Percentiles rank a stretch among this genome's conserved stretches.
Conservation (phyloP, 2,113 vertebrate species). For the Hylia prasina region DNA sequence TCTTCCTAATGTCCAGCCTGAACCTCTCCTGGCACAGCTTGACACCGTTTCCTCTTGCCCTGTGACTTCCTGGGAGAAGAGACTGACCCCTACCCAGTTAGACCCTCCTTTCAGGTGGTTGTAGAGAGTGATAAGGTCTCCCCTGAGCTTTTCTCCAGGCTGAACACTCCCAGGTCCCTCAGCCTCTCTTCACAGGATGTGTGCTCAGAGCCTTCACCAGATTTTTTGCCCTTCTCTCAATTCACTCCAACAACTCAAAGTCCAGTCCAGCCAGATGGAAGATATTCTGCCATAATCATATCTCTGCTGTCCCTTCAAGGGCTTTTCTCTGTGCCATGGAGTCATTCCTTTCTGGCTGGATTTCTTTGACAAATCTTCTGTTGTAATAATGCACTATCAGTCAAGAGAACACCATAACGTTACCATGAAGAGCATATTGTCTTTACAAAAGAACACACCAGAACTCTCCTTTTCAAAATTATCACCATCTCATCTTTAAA, state of each 20-base stretch:
- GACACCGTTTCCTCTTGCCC: neutral
- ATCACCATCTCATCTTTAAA: neutral
- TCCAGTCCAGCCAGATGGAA: neutral
- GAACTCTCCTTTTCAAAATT: neutral
- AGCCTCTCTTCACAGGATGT: neutral
- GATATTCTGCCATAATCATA: neutral
- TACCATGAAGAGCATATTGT: neutral
- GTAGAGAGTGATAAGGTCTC: neutral
- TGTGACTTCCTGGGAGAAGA: neutral
- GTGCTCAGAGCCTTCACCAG: neutral
- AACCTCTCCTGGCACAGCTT: neutral
- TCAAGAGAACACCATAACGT: neutral
- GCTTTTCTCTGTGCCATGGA: neutral
- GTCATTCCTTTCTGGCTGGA: neutral
- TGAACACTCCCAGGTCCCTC: neutral
- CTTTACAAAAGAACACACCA: neutral
- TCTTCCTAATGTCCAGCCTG: neutral
- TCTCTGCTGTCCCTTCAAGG: neutral
- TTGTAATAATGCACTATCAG: neutral
- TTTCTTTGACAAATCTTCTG: neutral
- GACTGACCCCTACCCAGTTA: no score
- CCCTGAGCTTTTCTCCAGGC: neutral
- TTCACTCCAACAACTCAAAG: neutral
- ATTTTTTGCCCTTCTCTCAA: neutral
- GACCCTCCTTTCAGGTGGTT: neutral